Conservation (phyloP, 1,140 invertebrate species). For the Leptoteleia sp. region DNA sequence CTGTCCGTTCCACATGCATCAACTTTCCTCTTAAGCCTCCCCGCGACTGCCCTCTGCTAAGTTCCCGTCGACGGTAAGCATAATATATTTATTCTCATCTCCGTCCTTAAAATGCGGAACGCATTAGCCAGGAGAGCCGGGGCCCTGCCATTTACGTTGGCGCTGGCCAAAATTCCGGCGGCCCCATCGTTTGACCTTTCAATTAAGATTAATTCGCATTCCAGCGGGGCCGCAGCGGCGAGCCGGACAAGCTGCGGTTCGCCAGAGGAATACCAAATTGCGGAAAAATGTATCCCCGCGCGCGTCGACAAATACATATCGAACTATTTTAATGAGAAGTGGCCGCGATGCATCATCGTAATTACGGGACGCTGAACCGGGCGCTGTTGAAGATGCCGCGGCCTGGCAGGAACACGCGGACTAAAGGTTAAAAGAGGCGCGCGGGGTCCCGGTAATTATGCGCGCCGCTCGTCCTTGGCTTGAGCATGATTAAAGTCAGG, state of each 20-base stretch:
- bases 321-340: slow-evolving; percentile 80
- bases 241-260: slow-evolving; percentile 69
- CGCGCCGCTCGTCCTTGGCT: too few species aligned
- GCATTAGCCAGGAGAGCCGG: slow-evolving; percentile 15
- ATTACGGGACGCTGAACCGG: too few species aligned
- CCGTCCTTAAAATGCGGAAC: slow-evolving; percentile 23
- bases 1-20: slow-evolving; percentile 69
- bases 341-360: slow-evolving; percentile 76
- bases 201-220: slow-evolving; percentile 31
- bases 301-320: slow-evolving; percentile 76
- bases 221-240: neutral
- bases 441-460: too few species aligned
- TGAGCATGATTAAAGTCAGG: too few species aligned
- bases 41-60: slow-evolving; percentile 42
- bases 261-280: slow-evolving; percentile 70
- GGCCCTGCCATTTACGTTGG: slow-evolving; percentile 15
- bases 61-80: slow-evolving; percentile 46
- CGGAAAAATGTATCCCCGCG: slow-evolving; percentile 67
- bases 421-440: too few species aligned
- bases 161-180: slow-evolving; percentile 19
- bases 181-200: slow-evolving; percentile 25
- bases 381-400: too few species aligned
- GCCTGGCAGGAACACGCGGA: too few species aligned
- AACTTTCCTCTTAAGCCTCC: slow-evolving; percentile 52
- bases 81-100: slow-evolving; percentile 60